These are phyloP conservation scores for Rhodeus uyekii DNA, from an alignment of 2,797 vertebrate species.

Conservation along the genomic window DNA sequence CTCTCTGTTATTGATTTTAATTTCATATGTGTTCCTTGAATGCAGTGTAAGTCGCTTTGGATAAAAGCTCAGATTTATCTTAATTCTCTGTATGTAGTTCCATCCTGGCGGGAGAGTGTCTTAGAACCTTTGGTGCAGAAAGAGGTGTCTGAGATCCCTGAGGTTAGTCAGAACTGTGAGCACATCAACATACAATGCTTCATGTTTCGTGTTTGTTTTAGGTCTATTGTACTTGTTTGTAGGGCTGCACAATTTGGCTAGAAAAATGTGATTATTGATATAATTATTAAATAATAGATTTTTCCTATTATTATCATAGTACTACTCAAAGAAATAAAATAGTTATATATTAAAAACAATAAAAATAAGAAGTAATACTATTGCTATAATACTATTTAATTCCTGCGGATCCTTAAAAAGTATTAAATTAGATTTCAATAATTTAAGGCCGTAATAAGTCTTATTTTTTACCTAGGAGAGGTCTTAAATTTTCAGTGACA, in stretches of 20 bases:
- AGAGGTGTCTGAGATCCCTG: constrained; percentile 77
- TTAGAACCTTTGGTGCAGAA: constrained; percentile 83
- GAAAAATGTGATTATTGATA: too few species aligned
- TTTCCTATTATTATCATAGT: neutral
- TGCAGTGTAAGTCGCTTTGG: too few species aligned
- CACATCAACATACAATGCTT: neutral
- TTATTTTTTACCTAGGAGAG: too few species aligned
- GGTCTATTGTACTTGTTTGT: too few species aligned
- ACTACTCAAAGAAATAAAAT: neutral
- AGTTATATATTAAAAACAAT: neutral
- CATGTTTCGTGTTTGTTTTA: too few species aligned
- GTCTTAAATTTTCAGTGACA: too few species aligned
- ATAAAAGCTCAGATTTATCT: too few species aligned
- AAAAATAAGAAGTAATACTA: neutral
- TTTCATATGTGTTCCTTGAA: too few species aligned
- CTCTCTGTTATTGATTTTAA: neutral
- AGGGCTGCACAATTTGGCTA: neutral
- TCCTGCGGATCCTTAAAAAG: too few species aligned
- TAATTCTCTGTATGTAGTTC: constrained; percentile 70
- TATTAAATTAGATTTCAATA: too few species aligned
- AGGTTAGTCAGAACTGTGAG: constrained; percentile 68
- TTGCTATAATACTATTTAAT: neutral
- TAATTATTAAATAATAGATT: neutral
- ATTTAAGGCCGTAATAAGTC: too few species aligned
- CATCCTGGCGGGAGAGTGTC: constrained; percentile 85